These are phyloP conservation scores for Heptranchias perlo DNA, from an alignment of 2,113 vertebrate genomes.

Conservation along the genomic window DNA sequence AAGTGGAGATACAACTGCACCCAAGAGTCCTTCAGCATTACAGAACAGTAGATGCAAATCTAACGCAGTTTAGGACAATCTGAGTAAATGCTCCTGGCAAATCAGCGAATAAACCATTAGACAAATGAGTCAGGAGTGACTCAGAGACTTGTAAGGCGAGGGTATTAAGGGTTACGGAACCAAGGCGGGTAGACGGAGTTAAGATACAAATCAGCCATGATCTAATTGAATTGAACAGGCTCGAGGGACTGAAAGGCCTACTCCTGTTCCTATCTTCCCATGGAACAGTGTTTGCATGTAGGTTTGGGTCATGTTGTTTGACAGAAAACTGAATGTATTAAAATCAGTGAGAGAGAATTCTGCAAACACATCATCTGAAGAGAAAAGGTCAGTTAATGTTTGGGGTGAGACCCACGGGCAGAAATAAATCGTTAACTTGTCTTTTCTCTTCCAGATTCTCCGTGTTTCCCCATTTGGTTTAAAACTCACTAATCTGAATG, in stretches of 20 bases:
- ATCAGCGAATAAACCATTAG: neutral
- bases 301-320: neutral
- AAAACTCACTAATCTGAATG: neutral
- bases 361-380: neutral
- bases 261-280: too few species aligned
- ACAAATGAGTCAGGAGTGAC: neutral
- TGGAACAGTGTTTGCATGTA: neutral
- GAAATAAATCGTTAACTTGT: neutral
- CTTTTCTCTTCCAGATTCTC: neutral
- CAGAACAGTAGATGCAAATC: neutral
- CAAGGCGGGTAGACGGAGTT: too few species aligned
- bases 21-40: neutral
- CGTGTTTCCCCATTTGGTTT: neutral
- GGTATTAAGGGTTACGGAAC: too few species aligned
- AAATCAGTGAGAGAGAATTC: neutral
- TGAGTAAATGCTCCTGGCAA: neutral
- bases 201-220: too few species aligned
- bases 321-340: neutral
- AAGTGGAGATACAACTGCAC: neutral
- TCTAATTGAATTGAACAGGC: too few species aligned
- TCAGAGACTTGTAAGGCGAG: too few species aligned
- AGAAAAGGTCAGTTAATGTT: neutral
- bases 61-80: neutral
- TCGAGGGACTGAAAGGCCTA: too few species aligned
- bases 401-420: neutral